Evolutionary conservation across 2,888 invertebrate species (phyloP), one percentile per base, ranked within the genome.

Genomic region (Agrochola circellaris): DNA sequence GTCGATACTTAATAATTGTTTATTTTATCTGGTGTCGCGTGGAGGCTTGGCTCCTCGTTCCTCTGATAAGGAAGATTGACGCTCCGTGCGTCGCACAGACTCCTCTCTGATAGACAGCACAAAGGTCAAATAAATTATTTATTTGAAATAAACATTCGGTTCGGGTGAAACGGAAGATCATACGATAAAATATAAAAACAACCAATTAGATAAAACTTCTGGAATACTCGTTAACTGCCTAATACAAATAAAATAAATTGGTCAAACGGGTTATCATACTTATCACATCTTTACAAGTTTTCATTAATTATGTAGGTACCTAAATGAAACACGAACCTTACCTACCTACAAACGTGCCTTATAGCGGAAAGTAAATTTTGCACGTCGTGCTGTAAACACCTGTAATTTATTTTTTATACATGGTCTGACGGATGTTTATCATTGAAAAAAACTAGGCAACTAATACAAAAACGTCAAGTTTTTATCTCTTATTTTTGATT

Each of bases 41-140:
- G 91, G 90, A 90, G 91, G 91, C 91, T 90, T 81, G 91, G 87
- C 90, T 87, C 85, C 79, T 79, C 84, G 82, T 75, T 84, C 70
- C 66, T 58, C 70, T 80, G 90, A 90, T 89, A 89, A 87, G 75
- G 51, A 74, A 78, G 83, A 87, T 83, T 85, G 88, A 83, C 83
- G 81, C 73, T 71, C 60, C 68, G 54, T 72, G 78, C 68, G 79
- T 61, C 81, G 81, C 66, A 67, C 82, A 75, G 82, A 85, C 87
- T 89, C 76, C 74, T 76, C 70, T 60, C 54, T 77, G 87, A 87
- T 87, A 72, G 73, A 80, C 78, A 72, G 79, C 23, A 69, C 73
- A 86, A 81, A 83, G 87, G 83, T 87, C 85, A 83, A 77, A 66
- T 54, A 26, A 75, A 79, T 82, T 85, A 82, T 70, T 66, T 73